phyloP scores from a whole-genome alignment of 2,113 vertebrate genomes.

The Vidua chalybeata region DNA sequence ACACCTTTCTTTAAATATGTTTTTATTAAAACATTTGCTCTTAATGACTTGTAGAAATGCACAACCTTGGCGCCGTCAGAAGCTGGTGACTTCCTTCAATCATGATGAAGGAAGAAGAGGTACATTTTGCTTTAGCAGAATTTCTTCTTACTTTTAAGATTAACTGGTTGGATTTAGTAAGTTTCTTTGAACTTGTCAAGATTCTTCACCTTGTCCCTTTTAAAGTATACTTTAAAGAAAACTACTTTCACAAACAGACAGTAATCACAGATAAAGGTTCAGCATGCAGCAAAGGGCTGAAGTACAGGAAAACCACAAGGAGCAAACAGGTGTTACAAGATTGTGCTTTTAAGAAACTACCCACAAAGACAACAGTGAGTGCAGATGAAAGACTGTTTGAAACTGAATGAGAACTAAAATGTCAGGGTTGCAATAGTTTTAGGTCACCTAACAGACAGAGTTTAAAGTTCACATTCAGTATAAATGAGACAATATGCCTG shows the following conservation, averaged over 20 bases:
- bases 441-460: neutral
- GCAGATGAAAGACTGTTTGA: neutral
- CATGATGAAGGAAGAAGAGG: conserved; percentile 6
- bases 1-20: conserved; percentile 1
- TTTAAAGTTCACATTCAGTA: conserved; percentile 3
- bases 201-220: conserved; percentile 20
- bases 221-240: conserved; percentile 23
- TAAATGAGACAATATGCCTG: neutral
- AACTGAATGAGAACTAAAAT: neutral
- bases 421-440: neutral
- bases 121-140: neutral
- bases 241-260: neutral
- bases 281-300: conserved; percentile 35
- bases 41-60: conserved; percentile 63
- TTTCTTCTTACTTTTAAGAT: conserved; percentile 13
- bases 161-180: conserved; percentile 5
- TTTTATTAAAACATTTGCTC: conserved; percentile 74
- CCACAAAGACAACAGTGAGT: neutral
- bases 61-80: conserved; percentile 8
- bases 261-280: neutral
- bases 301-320: conserved; percentile 5
- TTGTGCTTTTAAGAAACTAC: conserved; percentile 17
- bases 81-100: conserved; percentile 30
- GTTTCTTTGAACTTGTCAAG: conserved; percentile 18
- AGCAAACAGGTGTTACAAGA: neutral